Conservation (phyloP, 2,113 vertebrate genomes). For the Chitala chitala region DNA sequence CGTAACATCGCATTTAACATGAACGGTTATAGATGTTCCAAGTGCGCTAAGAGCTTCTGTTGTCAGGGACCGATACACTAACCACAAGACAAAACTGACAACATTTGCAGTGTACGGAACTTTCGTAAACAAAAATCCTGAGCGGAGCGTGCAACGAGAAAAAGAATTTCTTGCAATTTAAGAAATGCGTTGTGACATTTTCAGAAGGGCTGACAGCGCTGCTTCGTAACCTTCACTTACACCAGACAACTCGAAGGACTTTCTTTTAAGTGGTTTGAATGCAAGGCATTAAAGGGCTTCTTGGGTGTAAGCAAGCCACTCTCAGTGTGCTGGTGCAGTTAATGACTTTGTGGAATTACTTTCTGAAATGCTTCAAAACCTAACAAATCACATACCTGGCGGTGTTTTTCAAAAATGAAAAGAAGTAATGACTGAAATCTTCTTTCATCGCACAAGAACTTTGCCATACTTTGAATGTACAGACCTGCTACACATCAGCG, state of each 20-base stretch:
- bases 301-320: background rate
- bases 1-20: too few species aligned
- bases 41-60: too few species aligned
- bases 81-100: too few species aligned
- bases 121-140: background rate
- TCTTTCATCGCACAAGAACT: background rate
- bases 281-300: background rate
- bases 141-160: background rate
- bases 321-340: background rate
- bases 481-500: background rate
- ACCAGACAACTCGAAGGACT: background rate
- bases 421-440: constrained; percentile 5
- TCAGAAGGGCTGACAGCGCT: background rate
- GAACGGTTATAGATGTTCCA: too few species aligned
- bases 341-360: background rate
- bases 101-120: too few species aligned
- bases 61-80: too few species aligned
- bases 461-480: background rate
- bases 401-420: background rate
- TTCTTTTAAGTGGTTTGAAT: constrained; percentile 3
- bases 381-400: background rate
- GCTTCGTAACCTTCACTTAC: constrained; percentile 11
- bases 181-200: constrained; percentile 19
- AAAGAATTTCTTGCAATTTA: constrained; percentile 10
- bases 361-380: background rate